Percentiles rank a stretch among this genome's conserved stretches.
phyloP scores from a whole-genome alignment of 2,113 vertebrate species.

The Poeciliopsis prolifica region DNA sequence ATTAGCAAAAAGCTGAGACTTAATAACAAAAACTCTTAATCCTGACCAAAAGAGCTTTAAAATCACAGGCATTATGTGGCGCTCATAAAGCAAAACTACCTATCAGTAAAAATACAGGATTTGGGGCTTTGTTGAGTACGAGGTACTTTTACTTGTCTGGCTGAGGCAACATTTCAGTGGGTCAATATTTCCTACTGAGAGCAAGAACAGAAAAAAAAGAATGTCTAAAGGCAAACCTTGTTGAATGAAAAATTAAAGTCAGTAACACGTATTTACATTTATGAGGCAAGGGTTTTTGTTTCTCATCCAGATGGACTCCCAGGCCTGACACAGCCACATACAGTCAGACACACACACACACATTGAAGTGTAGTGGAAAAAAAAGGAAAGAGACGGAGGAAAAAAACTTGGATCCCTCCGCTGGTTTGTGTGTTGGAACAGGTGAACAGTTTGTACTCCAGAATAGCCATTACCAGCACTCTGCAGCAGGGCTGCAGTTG shows the following conservation, averaged over 20 bases:
- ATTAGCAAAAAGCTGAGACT: constrained; percentile 65
- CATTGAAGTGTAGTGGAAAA: constrained; percentile 55
- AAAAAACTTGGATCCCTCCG: constrained; percentile 80
- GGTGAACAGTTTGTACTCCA: constrained; percentile 87
- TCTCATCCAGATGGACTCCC: constrained; percentile 83
- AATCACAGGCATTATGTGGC: constrained; percentile 37
- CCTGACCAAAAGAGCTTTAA: constrained; percentile 69
- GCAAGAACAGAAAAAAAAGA: constrained; percentile 19
- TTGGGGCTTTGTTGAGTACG: constrained; percentile 23
- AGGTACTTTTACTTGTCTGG: constrained; percentile 16
- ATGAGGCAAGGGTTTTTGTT: constrained; percentile 75
- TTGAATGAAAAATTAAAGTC: constrained; percentile 75
- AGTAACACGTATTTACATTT: constrained; percentile 83
- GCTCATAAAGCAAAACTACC: constrained; percentile 52
- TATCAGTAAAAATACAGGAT: constrained; percentile 30
- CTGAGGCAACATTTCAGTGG: constrained; percentile 4
- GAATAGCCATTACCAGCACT: constrained; percentile 86
- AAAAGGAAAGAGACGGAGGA: constrained; percentile 62
- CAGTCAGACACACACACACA: constrained; percentile 60
- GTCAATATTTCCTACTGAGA: constrained; percentile 40
- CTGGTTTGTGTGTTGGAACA: constrained; percentile 86
- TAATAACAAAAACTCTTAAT: constrained; percentile 72
- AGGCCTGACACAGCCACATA: constrained; percentile 70
- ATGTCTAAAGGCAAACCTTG: constrained; percentile 66
- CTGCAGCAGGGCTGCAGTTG: constrained; percentile 84